Evolutionary conservation across 2,113 vertebrate genomes (phyloP), one percentile per base, ranked within the genome.

Genomic region (Ameiurus melas): DNA sequence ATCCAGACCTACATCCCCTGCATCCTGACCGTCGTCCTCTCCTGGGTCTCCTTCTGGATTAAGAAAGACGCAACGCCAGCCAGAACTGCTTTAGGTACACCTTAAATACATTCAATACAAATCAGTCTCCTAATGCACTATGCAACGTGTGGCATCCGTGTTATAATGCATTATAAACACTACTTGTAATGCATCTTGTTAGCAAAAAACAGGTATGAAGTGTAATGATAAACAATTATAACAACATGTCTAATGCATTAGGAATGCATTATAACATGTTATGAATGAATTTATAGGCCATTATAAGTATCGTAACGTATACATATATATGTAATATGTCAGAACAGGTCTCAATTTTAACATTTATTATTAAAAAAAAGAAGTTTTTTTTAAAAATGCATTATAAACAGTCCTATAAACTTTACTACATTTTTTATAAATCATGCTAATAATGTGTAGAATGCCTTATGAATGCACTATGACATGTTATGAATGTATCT

Each of bases 21-120:
- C 92, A 98, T 99, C 92, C 95, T 99, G 90, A 99, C 97, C 4
- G 98, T 99, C 91, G 98, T 99, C 82, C 95, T 99, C 66, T 99
- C 98, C 68, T 99, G 98, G 98, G 98, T 99, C 25, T 99, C 98
- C 4, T 99, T 99, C 92, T 99, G 98, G 98, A 99, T 99, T 91
- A 99, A 99, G 94, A 98, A 99, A 92, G 98, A 99, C 80, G 97
- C 97, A 78, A 99, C 98, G 25, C 98, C 98, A 85, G 98, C 98
- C 92, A 96, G 98, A 93, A 99, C 98, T 33, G 97, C 98, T 90
- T 92, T 99, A 94, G 98, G 98, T 99, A 66, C 30, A 83, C 33
- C 47, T 51, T 51, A 51, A 51, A 51, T 51, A 51, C 47, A 39
- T 10, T 25, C 20, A 20, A 58, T 58, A 58, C 19, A 58, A 58